phyloP scores from a whole-genome alignment of 2,888 invertebrate genomes.

The Melikaiella ostensackeni region DNA sequence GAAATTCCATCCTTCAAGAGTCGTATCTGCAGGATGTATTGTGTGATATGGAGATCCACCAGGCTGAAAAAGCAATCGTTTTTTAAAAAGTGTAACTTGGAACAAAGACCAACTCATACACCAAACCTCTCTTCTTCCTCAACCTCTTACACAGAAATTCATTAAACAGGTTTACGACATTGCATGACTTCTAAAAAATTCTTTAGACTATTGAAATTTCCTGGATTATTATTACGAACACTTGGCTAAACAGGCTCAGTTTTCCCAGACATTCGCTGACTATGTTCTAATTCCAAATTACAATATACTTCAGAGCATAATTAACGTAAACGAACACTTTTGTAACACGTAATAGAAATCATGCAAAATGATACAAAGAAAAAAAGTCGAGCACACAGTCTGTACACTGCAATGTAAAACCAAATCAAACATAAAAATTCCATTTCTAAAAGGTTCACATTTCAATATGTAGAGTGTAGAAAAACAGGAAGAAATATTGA shows the following conservation, averaged over 20 bases:
- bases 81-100: not conserved
- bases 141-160: not conserved
- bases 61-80: slow-evolving; percentile 78
- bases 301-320: not conserved
- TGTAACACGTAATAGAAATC: not conserved
- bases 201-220: not conserved
- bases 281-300: not conserved
- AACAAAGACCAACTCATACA: not conserved
- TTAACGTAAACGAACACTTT: not conserved
- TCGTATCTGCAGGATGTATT: slow-evolving; percentile 89
- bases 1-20: slow-evolving; percentile 87
- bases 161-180: not conserved
- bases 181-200: not conserved
- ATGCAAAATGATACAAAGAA: not conserved
- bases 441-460: slow-evolving; percentile 27
- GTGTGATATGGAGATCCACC: slow-evolving; percentile 94
- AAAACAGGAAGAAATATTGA: slow-evolving; percentile 14
- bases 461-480: slow-evolving; percentile 19
- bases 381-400: not conserved
- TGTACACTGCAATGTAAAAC: slow-evolving; percentile 4
- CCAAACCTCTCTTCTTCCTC: not conserved
- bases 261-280: not conserved
- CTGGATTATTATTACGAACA: not conserved
- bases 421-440: not conserved
- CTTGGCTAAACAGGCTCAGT: not conserved